A percentile compares a stretch with the other conserved stretches of the same genome.
These are phyloP conservation scores for Oriolus oriolus DNA, from an alignment of 2,113 vertebrate genomes.

Conservation along the genomic window DNA sequence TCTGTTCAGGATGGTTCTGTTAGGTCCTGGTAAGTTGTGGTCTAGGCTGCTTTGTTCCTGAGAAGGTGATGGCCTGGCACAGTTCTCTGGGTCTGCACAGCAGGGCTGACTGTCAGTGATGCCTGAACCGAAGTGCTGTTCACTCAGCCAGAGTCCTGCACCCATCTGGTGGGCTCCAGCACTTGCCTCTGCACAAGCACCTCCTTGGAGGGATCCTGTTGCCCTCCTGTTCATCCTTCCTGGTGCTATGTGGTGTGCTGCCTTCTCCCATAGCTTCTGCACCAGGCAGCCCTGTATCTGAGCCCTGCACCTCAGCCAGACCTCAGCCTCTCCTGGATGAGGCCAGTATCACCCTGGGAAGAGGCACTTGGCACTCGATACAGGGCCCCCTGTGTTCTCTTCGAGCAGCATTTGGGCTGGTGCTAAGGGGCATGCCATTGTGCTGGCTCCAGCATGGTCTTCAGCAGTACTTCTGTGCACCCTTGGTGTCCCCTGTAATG, in stretches of 20 bases:
- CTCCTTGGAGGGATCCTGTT: neutral
- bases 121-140: neutral
- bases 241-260: neutral
- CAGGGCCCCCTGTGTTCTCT: rapidly evolving
- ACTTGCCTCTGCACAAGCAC: neutral
- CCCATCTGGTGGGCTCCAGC: neutral
- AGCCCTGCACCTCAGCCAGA: neutral
- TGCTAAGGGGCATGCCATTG: neutral
- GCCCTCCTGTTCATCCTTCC: neutral
- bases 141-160: neutral
- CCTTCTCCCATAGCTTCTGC: neutral
- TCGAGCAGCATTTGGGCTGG: neutral
- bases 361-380: neutral
- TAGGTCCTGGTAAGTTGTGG: neutral
- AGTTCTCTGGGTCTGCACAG: neutral
- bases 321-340: neutral
- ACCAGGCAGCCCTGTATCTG: neutral
- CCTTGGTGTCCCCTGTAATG: neutral
- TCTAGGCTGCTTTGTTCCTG: neutral
- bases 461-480: neutral
- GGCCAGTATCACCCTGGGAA: neutral
- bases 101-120: neutral
- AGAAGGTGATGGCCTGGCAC: neutral
- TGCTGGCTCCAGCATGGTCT: neutral
- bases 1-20: neutral